phyloP scores from a whole-genome alignment of 2,888 invertebrate species.

The Danaus chrysippus region DNA sequence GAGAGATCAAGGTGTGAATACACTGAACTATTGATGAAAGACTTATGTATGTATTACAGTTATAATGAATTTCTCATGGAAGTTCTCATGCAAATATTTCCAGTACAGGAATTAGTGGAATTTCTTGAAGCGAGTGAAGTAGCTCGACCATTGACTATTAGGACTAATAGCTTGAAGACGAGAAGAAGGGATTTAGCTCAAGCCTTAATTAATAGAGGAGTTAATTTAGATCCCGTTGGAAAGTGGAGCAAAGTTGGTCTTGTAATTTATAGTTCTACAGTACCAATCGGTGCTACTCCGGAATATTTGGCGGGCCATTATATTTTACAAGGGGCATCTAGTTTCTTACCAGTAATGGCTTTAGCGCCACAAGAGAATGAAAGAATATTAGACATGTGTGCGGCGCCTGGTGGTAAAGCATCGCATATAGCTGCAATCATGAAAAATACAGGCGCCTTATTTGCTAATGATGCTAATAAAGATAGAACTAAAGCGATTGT shows the following conservation, averaged over 20 bases:
- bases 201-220: slow-evolving; percentile 96
- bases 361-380: slow-evolving; percentile 98
- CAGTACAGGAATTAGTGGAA: slow-evolving; percentile 91
- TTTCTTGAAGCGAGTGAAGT: slow-evolving; percentile 98
- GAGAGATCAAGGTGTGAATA: slow-evolving; percentile 90
- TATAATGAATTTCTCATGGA: slow-evolving; percentile 98
- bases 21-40: slow-evolving; percentile 85
- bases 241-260: slow-evolving; percentile 99
- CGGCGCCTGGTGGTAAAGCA: slow-evolving; percentile 99
- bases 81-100: slow-evolving; percentile 93
- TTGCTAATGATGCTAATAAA: slow-evolving; percentile 96
- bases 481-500: slow-evolving; percentile 94
- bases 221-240: slow-evolving; percentile 98
- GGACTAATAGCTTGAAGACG: slow-evolving; percentile 96
- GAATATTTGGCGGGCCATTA: slow-evolving; percentile 99
- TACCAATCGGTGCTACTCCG: slow-evolving; percentile 98
- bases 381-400: slow-evolving; percentile 96
- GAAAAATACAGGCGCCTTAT: slow-evolving; percentile 98
- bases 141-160: slow-evolving; percentile 95
- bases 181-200: slow-evolving; percentile 95
- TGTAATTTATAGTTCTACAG: slow-evolving; percentile 96
- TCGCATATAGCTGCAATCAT: slow-evolving; percentile 98
- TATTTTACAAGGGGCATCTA: slow-evolving; percentile 97
- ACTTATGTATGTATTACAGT: slow-evolving; percentile 96
- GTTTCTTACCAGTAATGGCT: slow-evolving; percentile 98